A percentile compares a stretch with the other conserved stretches of the same genome.
These are phyloP conservation scores for Thalassoma bifasciatum DNA, from an alignment of 2,113 vertebrate species.

Conservation along the genomic window DNA sequence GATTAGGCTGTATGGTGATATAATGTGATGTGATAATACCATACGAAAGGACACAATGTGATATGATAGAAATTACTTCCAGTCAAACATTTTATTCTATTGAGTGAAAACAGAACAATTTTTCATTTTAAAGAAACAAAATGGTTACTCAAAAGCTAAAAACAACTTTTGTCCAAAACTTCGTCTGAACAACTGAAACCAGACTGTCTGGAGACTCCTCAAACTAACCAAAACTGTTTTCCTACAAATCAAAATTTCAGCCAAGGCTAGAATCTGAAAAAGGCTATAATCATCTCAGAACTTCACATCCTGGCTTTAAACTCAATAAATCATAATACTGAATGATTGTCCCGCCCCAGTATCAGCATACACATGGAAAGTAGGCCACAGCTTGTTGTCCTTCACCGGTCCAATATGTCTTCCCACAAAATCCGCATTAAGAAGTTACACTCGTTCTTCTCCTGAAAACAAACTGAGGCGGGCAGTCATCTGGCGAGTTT, in stretches of 20 bases:
- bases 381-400: slow-evolving; percentile 17
- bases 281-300: slow-evolving; percentile 23
- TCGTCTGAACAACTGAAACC: slow-evolving; percentile 27
- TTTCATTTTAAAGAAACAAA: background rate
- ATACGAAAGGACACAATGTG: too few relatives aligned
- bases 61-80: background rate
- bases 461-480: slow-evolving; percentile 50
- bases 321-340: slow-evolving; percentile 19
- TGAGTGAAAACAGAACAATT: background rate
- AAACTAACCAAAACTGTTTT: slow-evolving; percentile 9
- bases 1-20: too few relatives aligned
- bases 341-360: slow-evolving; percentile 31
- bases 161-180: background rate
- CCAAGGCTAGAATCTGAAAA: slow-evolving; percentile 14
- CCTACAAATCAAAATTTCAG: slow-evolving; percentile 16
- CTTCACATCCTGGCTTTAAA: slow-evolving; percentile 10
- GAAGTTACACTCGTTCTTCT: slow-evolving; percentile 43
- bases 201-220: slow-evolving; percentile 18
- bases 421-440: slow-evolving; percentile 60
- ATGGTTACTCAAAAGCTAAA: background rate
- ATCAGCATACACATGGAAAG: slow-evolving; percentile 41
- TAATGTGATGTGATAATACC: too few relatives aligned
- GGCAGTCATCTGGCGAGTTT: slow-evolving; percentile 45
- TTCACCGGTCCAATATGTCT: slow-evolving; percentile 28
- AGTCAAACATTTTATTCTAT: background rate